Percentiles rank a stretch among this genome's conserved stretches.
phyloP scores from a whole-genome alignment of 2,113 vertebrate species.

The Peromyscus leucopus region DNA sequence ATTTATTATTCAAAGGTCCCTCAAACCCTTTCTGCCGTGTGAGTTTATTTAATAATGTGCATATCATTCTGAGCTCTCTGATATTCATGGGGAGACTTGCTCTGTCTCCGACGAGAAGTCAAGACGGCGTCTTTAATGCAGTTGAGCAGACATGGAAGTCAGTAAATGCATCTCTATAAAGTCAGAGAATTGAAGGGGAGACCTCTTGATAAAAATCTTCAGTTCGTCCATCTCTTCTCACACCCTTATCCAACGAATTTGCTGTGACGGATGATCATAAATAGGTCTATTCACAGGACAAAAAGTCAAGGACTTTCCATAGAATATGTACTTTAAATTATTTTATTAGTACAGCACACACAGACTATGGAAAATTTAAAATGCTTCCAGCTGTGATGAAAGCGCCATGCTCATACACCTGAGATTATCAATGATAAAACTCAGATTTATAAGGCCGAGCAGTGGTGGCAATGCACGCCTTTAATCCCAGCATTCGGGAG shows the following conservation, averaged over 20 bases:
- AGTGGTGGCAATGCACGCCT: too few species aligned
- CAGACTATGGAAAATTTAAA: background rate
- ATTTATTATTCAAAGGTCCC: conserved; percentile 48
- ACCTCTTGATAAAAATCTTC: background rate
- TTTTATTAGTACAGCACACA: background rate
- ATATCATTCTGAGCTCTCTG: conserved; percentile 39
- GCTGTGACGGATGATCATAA: background rate
- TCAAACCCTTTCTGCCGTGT: conserved; percentile 56
- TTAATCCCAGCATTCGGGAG: too few species aligned
- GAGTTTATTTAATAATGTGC: conserved; percentile 50
- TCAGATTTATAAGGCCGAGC: background rate
- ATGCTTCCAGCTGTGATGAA: background rate
- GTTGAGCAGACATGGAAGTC: conserved; percentile 16
- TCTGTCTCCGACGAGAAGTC: conserved; percentile 35
- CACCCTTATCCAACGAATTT: background rate
- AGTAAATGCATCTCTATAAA: conserved; percentile 7
- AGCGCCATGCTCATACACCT: background rate
- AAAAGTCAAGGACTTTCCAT: background rate
- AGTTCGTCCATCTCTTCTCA: background rate
- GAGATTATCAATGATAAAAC: background rate
- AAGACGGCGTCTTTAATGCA: conserved; percentile 17
- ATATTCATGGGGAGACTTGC: conserved; percentile 7
- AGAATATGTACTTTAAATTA: background rate
- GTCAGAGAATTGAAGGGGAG: conserved; percentile 6
- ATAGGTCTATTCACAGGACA: background rate